phyloP scores from a whole-genome alignment of 2,113 vertebrate species.

The Pteropus alecto region DNA sequence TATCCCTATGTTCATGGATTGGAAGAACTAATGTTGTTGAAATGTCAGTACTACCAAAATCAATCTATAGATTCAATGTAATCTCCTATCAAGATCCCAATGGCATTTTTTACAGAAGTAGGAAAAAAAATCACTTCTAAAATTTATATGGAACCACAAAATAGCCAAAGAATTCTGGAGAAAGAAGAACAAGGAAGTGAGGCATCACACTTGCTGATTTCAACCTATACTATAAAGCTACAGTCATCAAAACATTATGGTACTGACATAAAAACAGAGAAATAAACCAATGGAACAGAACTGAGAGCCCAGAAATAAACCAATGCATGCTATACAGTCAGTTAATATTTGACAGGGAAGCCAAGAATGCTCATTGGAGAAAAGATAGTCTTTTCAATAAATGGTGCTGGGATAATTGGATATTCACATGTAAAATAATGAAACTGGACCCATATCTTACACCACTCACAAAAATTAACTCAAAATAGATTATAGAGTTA shows the following conservation, averaged over 20 bases:
- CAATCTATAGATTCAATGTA: neutral
- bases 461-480: neutral
- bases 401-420: neutral
- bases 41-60: neutral
- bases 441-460: neutral
- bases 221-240: neutral
- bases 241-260: neutral
- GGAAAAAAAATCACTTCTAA: neutral
- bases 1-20: neutral
- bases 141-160: neutral
- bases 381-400: neutral
- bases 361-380: neutral
- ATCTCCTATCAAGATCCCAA: neutral
- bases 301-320: neutral
- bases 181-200: neutral
- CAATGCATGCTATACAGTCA: neutral
- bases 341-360: neutral
- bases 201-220: neutral
- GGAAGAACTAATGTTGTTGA: neutral
- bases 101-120: neutral
- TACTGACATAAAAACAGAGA: neutral
- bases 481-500: neutral
- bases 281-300: neutral
- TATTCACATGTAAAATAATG: neutral
- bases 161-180: neutral